Percentiles rank a stretch among this genome's conserved stretches.
phyloP scores from a whole-genome alignment of 2,797 vertebrate genomes.

The Sarcophilus harrisii region DNA sequence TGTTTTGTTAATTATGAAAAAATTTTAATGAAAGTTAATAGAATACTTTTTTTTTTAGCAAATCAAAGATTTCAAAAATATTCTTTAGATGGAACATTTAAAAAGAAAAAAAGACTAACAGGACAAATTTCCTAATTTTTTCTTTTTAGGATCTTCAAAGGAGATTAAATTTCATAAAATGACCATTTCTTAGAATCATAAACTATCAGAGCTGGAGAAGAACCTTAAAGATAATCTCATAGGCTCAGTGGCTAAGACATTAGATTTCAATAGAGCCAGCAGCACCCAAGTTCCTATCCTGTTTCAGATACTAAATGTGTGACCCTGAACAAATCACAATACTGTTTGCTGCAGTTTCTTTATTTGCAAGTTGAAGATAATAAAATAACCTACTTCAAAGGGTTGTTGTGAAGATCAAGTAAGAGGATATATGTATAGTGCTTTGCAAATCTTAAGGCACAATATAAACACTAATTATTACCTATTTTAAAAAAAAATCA shows the following conservation, averaged over 20 bases:
- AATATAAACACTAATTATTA: background rate
- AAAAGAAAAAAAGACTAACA: constrained; percentile 4
- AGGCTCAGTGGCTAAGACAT: background rate
- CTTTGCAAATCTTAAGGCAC: background rate
- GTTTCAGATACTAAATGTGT: background rate
- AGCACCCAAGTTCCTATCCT: background rate
- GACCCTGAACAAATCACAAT: background rate
- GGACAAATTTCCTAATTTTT: background rate
- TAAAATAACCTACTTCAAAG: background rate
- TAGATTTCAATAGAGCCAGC: background rate
- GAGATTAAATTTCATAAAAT: background rate
- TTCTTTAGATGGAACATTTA: background rate
- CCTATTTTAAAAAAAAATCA: background rate
- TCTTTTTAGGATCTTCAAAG: background rate
- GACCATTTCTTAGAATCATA: constrained; percentile 9
- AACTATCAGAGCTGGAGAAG: background rate
- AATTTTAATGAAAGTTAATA: constrained; percentile 32
- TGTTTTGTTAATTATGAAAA: constrained; percentile 45
- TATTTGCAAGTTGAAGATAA: background rate
- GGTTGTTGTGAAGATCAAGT: background rate
- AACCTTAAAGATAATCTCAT: background rate
- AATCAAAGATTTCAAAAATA: background rate
- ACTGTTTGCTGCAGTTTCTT: background rate
- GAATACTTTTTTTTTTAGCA: constrained; percentile 41
- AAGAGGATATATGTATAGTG: background rate